Base-by-base conservation (phyloP, 2,113 vertebrate genomes). In the Phocoena phocoena region DNA sequence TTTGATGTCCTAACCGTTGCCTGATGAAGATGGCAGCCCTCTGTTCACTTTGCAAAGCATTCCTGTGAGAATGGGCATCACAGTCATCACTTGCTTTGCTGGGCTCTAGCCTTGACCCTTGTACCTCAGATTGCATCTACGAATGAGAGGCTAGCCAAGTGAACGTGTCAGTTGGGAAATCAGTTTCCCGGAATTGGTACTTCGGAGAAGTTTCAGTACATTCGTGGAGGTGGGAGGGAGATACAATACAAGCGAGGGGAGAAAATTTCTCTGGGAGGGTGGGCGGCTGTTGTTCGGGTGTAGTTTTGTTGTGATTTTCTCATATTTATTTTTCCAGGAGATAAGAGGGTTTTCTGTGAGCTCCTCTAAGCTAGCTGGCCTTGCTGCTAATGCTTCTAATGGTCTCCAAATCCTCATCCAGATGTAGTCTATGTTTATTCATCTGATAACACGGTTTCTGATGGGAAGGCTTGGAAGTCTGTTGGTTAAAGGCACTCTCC, bases 301-400 rank as follows among this genome's bases (percentile, higher is more conserved):
- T 28, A 50, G 33, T 70, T 95, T 71, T 80, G 26, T 80, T 74
- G 31, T 89, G 50, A 90, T 79, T 83, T 96, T 79, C 63, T 83
- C 21, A 6, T 47, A 92, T 76, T 82, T 85, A 63, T 83, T 93
- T 96, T 97, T 87, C 88, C 41, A 76, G 67, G 28, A 95, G 76
- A 44, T 68, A 79, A 73, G 41, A 88, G 17, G 41, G 21, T 70
- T 92, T 92, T 96, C 28, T 77, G 13, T 50, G 87, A 67, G 33
- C 25, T 88, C 28, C 68, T n/a, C 71, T 63, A 82, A 60, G 50
- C 6, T 68, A 36, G 41, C 47, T 44, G 8, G 23, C 47, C 58
- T 95, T n/a, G 58, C 63, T 55, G 18, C 95, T 84, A 92, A 28
- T 55, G 20, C 73, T 77, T 89, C 53, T 77, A 14, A 41, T 10